Percentiles rank a stretch among this genome's conserved stretches.
These are phyloP conservation scores for Muscidifurax raptorellus DNA, from an alignment of 1,140 invertebrate species.

Conservation along the genomic window DNA sequence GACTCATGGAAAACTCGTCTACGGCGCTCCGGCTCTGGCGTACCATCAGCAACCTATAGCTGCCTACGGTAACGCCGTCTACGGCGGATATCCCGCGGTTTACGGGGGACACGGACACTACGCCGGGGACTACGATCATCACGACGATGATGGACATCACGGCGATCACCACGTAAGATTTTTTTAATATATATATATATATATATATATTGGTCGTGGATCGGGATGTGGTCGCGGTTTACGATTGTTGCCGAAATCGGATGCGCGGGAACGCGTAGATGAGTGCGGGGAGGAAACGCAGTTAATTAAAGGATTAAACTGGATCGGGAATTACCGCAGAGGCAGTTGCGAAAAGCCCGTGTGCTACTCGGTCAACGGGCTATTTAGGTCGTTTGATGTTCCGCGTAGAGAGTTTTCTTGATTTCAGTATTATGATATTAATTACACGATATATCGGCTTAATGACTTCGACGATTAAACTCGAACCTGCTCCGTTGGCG, in stretches of 20 bases:
- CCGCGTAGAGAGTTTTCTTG: not conserved
- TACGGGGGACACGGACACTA: slow-evolving; percentile 49
- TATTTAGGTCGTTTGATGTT: slow-evolving; percentile 6
- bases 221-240: too few species aligned
- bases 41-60: not conserved
- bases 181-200: too few species aligned
- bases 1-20: slow-evolving; percentile 52
- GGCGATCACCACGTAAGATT: not conserved
- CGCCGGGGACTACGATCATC: slow-evolving; percentile 4
- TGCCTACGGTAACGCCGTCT: slow-evolving; percentile 32
- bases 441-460: not conserved
- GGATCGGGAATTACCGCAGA: slow-evolving; percentile 5
- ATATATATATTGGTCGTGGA: too few species aligned
- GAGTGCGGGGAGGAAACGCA: not conserved
- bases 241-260: too few species aligned
- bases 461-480: not conserved
- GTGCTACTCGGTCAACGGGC: not conserved
- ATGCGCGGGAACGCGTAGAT: not conserved
- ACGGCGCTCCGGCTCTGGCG: slow-evolving; percentile 41
- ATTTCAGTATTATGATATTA: not conserved
- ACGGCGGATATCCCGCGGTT: slow-evolving; percentile 25
- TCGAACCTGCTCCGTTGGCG: not conserved
- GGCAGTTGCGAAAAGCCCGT: not conserved
- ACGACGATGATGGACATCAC: slow-evolving; percentile 59
- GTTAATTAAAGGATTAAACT: slow-evolving; percentile 7